These are phyloP conservation scores for Eumerus sabulonum DNA, from an alignment of 2,888 invertebrate genomes.

Conservation along the genomic window DNA sequence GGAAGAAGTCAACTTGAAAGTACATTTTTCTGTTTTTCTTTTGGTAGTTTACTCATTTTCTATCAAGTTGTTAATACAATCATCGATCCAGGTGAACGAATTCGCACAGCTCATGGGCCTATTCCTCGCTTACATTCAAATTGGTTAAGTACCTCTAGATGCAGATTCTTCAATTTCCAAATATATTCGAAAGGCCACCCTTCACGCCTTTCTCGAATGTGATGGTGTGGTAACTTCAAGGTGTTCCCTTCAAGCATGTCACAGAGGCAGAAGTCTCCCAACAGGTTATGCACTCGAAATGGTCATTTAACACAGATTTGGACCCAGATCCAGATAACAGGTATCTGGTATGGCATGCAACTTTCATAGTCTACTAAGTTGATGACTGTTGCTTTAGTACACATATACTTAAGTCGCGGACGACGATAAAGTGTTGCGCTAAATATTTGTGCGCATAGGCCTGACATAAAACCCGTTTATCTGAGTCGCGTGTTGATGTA, in stretches of 20 bases:
- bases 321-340: conserved; percentile 14
- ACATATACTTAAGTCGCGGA: not conserved
- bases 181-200: conserved; percentile 3
- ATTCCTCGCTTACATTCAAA: too few relatives aligned
- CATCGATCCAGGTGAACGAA: conserved; percentile 42
- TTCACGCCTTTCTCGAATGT: not conserved
- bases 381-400: not conserved
- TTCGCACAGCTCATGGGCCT: not conserved
- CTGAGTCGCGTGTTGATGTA: conserved; percentile 62
- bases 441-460: conserved; percentile 50
- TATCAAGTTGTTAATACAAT: conserved; percentile 22
- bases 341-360: not conserved
- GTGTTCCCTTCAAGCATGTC: not conserved
- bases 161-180: not conserved
- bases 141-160: not conserved
- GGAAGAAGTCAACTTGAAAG: not conserved
- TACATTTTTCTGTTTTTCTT: not conserved
- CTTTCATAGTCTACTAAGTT: conserved; percentile 24
- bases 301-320: conserved; percentile 26
- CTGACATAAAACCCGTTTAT: conserved; percentile 60
- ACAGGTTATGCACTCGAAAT: not conserved
- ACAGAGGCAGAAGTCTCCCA: too few relatives aligned
- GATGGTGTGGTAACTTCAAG: conserved; percentile 13
- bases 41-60: conserved; percentile 1
- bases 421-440: conserved; percentile 58